These are phyloP conservation scores for Tyria jacobaeae DNA, from an alignment of 2,888 invertebrate species.

Conservation along the genomic window DNA sequence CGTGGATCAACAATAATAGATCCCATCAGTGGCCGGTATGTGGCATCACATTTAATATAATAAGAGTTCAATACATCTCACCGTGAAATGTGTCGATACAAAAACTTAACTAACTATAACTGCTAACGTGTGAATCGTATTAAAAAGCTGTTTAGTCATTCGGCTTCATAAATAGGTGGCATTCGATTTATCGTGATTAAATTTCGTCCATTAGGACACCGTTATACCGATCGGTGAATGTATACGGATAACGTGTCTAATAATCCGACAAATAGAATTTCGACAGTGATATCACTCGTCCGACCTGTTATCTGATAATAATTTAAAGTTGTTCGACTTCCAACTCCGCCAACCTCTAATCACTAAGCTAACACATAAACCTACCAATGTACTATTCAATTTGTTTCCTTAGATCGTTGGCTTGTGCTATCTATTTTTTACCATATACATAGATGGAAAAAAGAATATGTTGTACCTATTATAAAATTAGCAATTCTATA, in stretches of 20 bases:
- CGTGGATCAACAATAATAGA: conserved; percentile 85
- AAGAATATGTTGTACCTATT: neutral
- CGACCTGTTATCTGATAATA: conserved; percentile 56
- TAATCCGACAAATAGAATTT: conserved; percentile 79
- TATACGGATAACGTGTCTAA: conserved; percentile 75
- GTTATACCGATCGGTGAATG: conserved; percentile 75
- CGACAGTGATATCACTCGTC: conserved; percentile 63
- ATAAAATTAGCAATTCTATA: neutral
- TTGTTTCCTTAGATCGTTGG: neutral
- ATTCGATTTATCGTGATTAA: conserved; percentile 86
- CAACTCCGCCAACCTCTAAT: conserved; percentile 11
- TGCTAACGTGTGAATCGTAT: conserved; percentile 86
- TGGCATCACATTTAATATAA: conserved; percentile 85
- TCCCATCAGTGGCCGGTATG: conserved; percentile 83
- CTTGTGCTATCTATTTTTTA: neutral
- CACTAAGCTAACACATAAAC: conserved; percentile 11
- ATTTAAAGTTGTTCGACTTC: conserved; percentile 40
- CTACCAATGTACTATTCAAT: neutral
- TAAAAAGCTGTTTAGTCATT: conserved; percentile 86
- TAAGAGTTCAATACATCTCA: conserved; percentile 84
- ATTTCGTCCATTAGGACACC: conserved; percentile 83
- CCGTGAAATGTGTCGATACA: conserved; percentile 85
- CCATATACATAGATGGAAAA: neutral
- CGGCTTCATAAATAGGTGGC: conserved; percentile 85
- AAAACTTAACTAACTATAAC: conserved; percentile 86